phyloP scores from a whole-genome alignment of 2,797 vertebrate species.

The Threskiornis aethiopicus region DNA sequence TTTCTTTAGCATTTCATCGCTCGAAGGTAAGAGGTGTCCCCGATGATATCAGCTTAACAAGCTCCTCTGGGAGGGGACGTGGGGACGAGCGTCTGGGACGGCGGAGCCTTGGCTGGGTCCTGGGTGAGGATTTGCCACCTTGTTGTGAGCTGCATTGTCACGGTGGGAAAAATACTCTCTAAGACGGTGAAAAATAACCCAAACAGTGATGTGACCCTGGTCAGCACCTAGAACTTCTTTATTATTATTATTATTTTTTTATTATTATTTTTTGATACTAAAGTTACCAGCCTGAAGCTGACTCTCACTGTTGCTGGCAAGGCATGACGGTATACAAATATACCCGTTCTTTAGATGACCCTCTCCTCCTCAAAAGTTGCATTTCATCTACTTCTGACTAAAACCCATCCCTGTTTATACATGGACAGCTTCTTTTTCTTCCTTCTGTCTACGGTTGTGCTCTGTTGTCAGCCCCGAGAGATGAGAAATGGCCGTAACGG shows the following conservation, averaged over 20 bases:
- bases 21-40: background rate
- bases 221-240: background rate
- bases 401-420: background rate
- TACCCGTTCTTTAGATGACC: rapidly evolving
- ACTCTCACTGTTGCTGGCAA: too few relatives aligned
- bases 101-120: background rate
- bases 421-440: rapidly evolving
- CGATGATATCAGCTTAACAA: background rate
- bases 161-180: background rate
- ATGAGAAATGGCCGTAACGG: background rate
- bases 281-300: background rate
- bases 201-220: too few relatives aligned
- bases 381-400: background rate
- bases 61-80: background rate
- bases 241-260: background rate
- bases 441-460: rapidly evolving
- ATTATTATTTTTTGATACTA: background rate
- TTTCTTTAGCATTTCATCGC: background rate
- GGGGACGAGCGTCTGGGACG: rapidly evolving
- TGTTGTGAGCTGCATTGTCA: background rate
- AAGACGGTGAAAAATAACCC: background rate
- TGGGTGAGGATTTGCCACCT: background rate
- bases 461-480: rapidly evolving
- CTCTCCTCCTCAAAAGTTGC: background rate
- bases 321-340: too few relatives aligned